phyloP scores from a whole-genome alignment of 1,140 invertebrate genomes.

The Penaeus indicus region DNA sequence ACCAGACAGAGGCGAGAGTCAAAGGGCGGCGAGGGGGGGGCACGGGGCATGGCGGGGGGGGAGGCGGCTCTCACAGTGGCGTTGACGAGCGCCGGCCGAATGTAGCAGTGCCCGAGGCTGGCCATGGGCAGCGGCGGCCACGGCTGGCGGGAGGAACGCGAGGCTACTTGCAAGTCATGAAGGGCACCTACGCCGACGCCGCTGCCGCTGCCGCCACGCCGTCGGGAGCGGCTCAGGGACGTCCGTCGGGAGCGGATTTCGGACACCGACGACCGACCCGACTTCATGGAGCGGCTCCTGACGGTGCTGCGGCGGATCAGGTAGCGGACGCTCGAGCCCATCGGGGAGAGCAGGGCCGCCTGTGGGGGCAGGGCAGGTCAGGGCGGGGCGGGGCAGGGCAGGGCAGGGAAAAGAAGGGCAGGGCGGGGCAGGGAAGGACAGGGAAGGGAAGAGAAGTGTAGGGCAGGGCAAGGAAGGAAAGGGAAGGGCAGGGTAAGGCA shows the following conservation, averaged over 20 bases:
- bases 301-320: conserved; percentile 63
- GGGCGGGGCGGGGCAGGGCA: conserved; percentile 16
- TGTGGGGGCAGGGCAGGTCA: conserved; percentile 35
- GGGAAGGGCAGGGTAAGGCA: too few species aligned
- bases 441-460: too few species aligned
- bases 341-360: conserved; percentile 58
- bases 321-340: conserved; percentile 56
- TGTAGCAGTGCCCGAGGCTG: neutral
- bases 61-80: too few species aligned
- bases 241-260: conserved; percentile 35
- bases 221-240: conserved; percentile 24
- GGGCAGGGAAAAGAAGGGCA: neutral
- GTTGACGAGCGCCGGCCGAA: too few species aligned
- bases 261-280: conserved; percentile 49
- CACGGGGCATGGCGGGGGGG: too few species aligned
- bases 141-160: conserved; percentile 21
- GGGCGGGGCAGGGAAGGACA: too few species aligned
- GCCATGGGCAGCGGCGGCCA: conserved; percentile 24
- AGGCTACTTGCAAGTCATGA: neutral
- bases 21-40: too few species aligned
- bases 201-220: neutral
- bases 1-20: neutral
- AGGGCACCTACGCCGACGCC: conserved; percentile 12
- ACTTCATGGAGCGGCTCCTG: conserved; percentile 61
- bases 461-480: too few species aligned